These are phyloP conservation scores for Homarus americanus DNA, from an alignment of 1,140 invertebrate species.

Conservation along the genomic window DNA sequence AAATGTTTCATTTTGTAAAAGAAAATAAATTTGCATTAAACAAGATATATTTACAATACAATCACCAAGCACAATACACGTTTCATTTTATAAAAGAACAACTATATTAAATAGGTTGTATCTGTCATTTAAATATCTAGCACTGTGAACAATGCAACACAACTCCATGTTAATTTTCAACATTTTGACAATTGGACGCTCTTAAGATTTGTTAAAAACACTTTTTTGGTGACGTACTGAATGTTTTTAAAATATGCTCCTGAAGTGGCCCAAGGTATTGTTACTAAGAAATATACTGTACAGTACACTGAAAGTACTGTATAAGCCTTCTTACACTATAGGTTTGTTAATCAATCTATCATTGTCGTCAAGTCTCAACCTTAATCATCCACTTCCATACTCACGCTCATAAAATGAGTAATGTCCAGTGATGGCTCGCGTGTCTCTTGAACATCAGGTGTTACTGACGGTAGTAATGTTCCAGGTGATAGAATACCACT, in stretches of 20 bases:
- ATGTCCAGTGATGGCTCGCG: constrained; percentile 5
- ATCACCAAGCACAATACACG: background rate
- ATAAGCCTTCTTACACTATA: background rate
- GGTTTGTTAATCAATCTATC: background rate
- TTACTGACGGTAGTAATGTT: background rate
- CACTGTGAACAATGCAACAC: background rate
- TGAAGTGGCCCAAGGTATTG: background rate
- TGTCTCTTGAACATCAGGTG: background rate
- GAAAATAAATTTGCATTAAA: too few relatives aligned
- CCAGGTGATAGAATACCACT: background rate
- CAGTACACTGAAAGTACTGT: too few relatives aligned
- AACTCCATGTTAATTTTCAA: background rate
- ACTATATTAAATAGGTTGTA: background rate
- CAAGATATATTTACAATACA: background rate
- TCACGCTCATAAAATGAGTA: constrained; percentile 48
- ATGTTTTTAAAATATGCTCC: too few relatives aligned
- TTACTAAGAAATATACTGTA: background rate
- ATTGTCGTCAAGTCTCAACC: background rate
- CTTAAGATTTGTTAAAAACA: background rate
- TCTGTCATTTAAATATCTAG: background rate
- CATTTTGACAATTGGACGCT: background rate
- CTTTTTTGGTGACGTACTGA: background rate
- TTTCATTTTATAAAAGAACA: background rate
- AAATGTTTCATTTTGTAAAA: too few relatives aligned
- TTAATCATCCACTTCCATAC: constrained; percentile 61